Evolutionary conservation across 2,113 vertebrate species (phyloP).

Genomic region (Ctenomys sociabilis): DNA sequence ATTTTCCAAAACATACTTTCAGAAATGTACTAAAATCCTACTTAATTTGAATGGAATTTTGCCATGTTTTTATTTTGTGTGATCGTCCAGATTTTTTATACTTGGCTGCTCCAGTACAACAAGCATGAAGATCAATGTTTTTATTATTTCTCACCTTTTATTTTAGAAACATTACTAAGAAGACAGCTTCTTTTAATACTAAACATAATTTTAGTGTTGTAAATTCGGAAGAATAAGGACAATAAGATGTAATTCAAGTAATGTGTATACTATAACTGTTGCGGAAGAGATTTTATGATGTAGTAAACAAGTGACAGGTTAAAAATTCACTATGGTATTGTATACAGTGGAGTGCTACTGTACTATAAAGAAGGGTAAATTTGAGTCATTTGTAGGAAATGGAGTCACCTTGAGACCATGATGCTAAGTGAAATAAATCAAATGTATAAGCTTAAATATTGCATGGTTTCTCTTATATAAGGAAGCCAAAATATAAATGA

Average conservation of each 20-base stretch:
- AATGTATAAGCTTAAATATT: not conserved
- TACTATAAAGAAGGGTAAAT: not conserved
- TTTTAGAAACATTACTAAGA: slow-evolving; percentile 48
- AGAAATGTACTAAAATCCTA: not conserved
- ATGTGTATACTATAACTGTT: not conserved
- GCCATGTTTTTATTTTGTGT: slow-evolving; percentile 9
- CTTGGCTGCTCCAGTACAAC: not conserved
- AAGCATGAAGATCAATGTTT: not conserved
- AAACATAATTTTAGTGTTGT: slow-evolving; percentile 6
- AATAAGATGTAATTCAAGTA: not conserved
- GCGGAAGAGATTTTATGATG: not conserved
- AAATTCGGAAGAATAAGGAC: slow-evolving; percentile 4
- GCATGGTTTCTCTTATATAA: not conserved
- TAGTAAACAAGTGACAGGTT: not conserved
- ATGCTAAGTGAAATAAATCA: not conserved
- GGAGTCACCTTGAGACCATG: not conserved
- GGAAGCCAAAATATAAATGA: not conserved
- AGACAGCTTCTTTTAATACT: not conserved
- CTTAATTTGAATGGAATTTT: slow-evolving; percentile 33
- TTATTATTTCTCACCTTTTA: slow-evolving; percentile 46
- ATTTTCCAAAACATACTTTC: slow-evolving; percentile 5
- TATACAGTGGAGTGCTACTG: not conserved
- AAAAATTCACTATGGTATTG: not conserved
- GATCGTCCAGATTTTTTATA: not conserved
- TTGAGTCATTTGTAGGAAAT: not conserved